Base-by-base conservation (phyloP, 2,113 vertebrate genomes). In the Noctilio leporinus region DNA sequence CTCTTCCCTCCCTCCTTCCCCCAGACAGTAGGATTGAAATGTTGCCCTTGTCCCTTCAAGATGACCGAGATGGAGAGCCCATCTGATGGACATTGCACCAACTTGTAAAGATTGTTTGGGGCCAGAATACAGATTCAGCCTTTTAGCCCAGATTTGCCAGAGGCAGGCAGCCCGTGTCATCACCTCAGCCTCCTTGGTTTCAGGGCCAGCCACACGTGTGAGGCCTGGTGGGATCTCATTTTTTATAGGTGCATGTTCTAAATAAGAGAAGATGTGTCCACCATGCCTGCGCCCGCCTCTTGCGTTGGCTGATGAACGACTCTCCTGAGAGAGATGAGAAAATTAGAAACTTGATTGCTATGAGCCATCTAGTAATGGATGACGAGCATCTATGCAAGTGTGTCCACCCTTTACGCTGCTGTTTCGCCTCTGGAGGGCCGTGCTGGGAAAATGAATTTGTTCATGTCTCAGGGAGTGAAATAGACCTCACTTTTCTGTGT, bases 401-500 rank as follows among this genome's bases (percentile, higher is more conserved):
- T 88, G 72, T 57, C 65, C 49, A 26, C 47, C 17, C 22, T 69
- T 47, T 40, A 16, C 26, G 33, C 43, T 92, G 40, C 10, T 65
- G 47, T 82, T 92, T 77, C 19, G 73, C 62, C 89, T 89, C 51
- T 35, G 38, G 70, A 59, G 11, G 57, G 76, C 28, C 38, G 26
- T 30, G 28, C 22, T 64, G 80, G 93, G n/a, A 38, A 72, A 73
- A 94, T 17, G 70, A 64, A 89, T 53, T 51, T 64, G 28, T 69
- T 85, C 57, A 43, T 30, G 5, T 89, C 30, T 65, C 19, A 8
- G 83, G 16, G 35, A 89, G 22, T 55, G 47, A 87, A 75, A n/a
- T 28, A 53, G 81, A 51, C n/a, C 28, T 77, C 4, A 73, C 15
- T 77, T 83, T 86, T 81, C 89, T 93, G 19, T 97, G 2, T 97